These are phyloP conservation scores for Albula goreensis DNA, from an alignment of 2,113 vertebrate species.

Conservation along the genomic window DNA sequence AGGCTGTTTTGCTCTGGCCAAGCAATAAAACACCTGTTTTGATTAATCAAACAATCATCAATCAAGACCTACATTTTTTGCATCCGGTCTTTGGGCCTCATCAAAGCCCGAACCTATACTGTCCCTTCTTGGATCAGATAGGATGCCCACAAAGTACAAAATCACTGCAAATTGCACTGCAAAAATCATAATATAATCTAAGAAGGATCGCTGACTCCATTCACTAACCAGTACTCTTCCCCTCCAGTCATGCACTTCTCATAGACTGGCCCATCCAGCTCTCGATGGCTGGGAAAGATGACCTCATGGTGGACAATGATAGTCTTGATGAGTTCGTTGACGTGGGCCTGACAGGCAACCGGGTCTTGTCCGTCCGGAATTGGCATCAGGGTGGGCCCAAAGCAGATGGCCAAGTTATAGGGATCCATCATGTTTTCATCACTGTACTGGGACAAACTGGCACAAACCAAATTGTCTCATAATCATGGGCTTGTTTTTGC, in stretches of 20 bases:
- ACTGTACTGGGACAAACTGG: slow-evolving; percentile 93
- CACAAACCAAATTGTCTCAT: slow-evolving; percentile 22
- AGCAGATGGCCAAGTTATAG: slow-evolving; percentile 98
- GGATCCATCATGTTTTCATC: slow-evolving; percentile 99
- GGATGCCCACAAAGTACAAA: no score
- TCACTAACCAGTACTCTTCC: slow-evolving; percentile 94
- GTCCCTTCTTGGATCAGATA: no score
- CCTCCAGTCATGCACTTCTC: slow-evolving; percentile 98
- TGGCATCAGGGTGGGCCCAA: slow-evolving; percentile 96
- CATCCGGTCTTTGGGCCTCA: no score
- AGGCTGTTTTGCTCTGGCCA: no score
- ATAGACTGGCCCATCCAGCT: slow-evolving; percentile 92
- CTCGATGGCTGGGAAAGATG: slow-evolving; percentile 88
- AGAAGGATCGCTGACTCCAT: not conserved
- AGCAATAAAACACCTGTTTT: no score
- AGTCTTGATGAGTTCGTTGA: slow-evolving; percentile 98
- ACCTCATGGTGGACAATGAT: slow-evolving; percentile 91
- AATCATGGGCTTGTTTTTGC: no score
- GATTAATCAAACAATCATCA: no score
- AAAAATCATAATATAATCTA: not conserved
- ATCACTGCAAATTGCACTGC: no score
- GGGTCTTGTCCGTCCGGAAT: slow-evolving; percentile 97
- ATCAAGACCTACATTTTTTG: no score
- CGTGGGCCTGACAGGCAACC: slow-evolving; percentile 93
- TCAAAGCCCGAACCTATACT: no score